These are phyloP conservation scores for Seriola dumerili DNA, from an alignment of 2,113 vertebrate species.

Conservation along the genomic window DNA sequence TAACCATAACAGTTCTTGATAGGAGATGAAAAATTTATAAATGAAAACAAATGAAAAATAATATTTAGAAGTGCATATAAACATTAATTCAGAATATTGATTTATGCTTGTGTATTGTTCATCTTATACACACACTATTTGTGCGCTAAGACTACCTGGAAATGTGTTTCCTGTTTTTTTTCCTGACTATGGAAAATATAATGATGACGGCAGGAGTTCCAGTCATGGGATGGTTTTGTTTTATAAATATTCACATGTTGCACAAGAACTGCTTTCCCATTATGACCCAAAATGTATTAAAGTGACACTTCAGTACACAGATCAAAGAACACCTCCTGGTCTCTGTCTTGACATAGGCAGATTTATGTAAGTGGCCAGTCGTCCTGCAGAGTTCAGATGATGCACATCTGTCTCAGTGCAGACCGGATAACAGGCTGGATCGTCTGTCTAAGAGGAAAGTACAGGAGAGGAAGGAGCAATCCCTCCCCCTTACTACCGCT, in stretches of 20 bases:
- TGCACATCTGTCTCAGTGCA: constrained; percentile 1
- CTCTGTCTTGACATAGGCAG: neutral
- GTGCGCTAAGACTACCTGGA: neutral
- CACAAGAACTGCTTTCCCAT: neutral
- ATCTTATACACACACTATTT: neutral
- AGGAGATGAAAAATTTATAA: neutral
- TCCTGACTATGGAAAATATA: constrained; percentile 36
- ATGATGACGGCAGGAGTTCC: constrained; percentile 27
- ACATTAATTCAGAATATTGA: neutral
- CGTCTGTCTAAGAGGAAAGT: neutral
- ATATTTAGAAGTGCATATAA: neutral
- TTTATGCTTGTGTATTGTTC: neutral
- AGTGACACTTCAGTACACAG: neutral
- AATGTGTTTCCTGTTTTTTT: constrained; percentile 58
- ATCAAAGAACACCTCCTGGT: neutral
- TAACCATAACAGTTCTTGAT: neutral
- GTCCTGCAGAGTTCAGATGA: neutral
- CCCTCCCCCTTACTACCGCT: neutral
- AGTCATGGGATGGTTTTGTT: neutral
- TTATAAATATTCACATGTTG: neutral
- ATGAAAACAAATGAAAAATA: neutral
- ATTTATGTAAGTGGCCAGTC: neutral
- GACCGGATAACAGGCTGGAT: neutral
- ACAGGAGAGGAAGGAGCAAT: constrained; percentile 9
- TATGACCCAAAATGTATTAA: neutral